Percentiles rank a stretch among this genome's conserved stretches.
Evolutionary conservation across 2,797 vertebrate genomes (phyloP).

Genomic region (Protosalanx chinensis): DNA sequence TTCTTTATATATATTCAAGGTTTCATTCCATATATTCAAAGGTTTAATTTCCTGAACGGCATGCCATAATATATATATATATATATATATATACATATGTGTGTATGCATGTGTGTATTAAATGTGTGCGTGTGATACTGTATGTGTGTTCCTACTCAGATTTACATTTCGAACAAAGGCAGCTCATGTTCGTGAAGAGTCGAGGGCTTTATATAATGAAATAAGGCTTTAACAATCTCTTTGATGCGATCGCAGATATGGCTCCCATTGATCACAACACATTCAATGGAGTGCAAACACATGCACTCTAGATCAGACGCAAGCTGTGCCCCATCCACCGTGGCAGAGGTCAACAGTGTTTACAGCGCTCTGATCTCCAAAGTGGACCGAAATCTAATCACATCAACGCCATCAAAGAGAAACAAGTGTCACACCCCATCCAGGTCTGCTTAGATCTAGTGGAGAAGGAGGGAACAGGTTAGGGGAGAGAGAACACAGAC

Average conservation of each 20-base stretch:
- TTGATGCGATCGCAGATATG: slow-evolving; percentile 14
- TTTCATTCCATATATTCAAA: too few relatives aligned
- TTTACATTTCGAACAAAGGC: not conserved
- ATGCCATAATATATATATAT: too few relatives aligned
- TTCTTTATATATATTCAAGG: too few relatives aligned
- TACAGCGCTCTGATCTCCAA: slow-evolving; percentile 26
- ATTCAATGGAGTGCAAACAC: slow-evolving; percentile 17
- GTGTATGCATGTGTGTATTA: not conserved
- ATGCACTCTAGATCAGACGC: slow-evolving; percentile 12
- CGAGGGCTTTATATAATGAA: not conserved
- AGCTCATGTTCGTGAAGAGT: not conserved
- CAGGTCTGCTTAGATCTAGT: slow-evolving; percentile 23
- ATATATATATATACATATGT: not conserved
- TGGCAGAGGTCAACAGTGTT: slow-evolving; percentile 28
- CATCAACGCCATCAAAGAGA: slow-evolving; percentile 20
- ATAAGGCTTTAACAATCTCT: not conserved
- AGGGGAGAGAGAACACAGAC: not conserved
- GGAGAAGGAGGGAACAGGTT: not conserved
- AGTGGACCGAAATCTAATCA: slow-evolving; percentile 9
- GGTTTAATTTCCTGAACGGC: too few relatives aligned
- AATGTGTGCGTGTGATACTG: not conserved
- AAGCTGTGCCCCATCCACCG: not conserved
- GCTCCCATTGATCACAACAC: slow-evolving; percentile 28
- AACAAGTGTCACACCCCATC: slow-evolving; percentile 21
- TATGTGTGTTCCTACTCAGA: not conserved